Percentiles rank a stretch among this genome's conserved stretches.
Evolutionary conservation across 2,797 vertebrate species (phyloP).

Genomic region (Eulemur mongoz): DNA sequence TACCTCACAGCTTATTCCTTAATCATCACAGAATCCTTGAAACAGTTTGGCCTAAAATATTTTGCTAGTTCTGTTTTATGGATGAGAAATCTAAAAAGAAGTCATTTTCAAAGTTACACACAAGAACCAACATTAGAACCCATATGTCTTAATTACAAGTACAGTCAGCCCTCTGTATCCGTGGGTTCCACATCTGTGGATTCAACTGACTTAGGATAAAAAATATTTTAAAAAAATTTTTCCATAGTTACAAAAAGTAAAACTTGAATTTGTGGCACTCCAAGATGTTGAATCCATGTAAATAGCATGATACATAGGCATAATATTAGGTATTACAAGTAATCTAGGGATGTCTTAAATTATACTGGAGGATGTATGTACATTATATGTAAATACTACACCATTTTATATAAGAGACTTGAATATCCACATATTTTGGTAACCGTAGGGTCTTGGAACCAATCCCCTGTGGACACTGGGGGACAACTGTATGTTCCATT

Average conservation of each 20-base stretch:
- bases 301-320: neutral
- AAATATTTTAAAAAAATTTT: neutral
- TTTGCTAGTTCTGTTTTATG: neutral
- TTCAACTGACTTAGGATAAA: neutral
- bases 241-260: neutral
- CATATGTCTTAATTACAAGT: neutral
- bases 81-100: neutral
- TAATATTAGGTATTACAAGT: neutral
- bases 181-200: neutral
- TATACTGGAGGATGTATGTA: neutral
- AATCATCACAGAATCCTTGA: conserved; percentile 48
- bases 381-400: neutral
- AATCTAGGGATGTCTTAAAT: neutral
- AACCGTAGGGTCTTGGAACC: neutral
- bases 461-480: too few relatives aligned
- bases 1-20: conserved; percentile 34
- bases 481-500: neutral
- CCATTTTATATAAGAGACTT: neutral
- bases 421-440: neutral
- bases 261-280: neutral
- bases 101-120: conserved; percentile 28
- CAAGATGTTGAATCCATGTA: neutral
- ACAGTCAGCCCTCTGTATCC: neutral
- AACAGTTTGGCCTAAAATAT: conserved; percentile 2
- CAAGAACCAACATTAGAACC: neutral